Evolutionary conservation across 1,140 invertebrate species (phyloP), one percentile per base, ranked within the genome.

Genomic region (Orussus abietinus): DNA sequence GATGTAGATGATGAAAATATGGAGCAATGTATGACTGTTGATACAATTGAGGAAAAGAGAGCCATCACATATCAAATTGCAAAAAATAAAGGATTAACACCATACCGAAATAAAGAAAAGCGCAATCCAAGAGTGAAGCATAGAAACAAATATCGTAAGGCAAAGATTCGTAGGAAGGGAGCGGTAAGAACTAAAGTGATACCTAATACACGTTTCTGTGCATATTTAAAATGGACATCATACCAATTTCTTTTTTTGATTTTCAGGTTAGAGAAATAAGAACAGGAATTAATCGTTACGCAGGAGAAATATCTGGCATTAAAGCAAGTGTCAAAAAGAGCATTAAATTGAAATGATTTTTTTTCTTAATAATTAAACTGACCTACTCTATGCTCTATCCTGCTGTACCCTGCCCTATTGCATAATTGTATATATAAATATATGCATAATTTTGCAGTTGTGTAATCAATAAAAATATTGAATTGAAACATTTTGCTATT

Each of bases 101-200:
- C 92, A 7, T 77, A 85, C 49, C 81, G 90, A 42, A 94, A 90
- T 62, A 96, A 94, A 63, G 91, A 94, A 62, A 79, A 85, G 52
- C 79, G 90, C 49, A 97, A 97, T 81, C 93, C 94, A 0, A 77
- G 94, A 58, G 92, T 98, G 0, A 94, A 94, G 64, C 85, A 96
- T 67, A 86, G 87, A 52, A 85, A 85, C 45, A 96, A 96, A 63
- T 96, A 82, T 65, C 80, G 85, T 34, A 95, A 94, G 71, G 93
- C 93, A 1, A 81, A 86, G 47, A 90, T 93, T 44, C 81, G 88
- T 17, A 84, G 92, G 62, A 94, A 90, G 73, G 90, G 91, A 66
- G 90, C 91, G 47, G 83, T 85, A 65, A 62, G 74, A 5, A 36
- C 15, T n/a, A 14, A 13, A 26, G 10, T 6, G 32, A 35, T n/a